Percentiles rank a stretch among this genome's conserved stretches.
Conservation (phyloP, 2,797 vertebrate species). For the Danio tinwini region DNA sequence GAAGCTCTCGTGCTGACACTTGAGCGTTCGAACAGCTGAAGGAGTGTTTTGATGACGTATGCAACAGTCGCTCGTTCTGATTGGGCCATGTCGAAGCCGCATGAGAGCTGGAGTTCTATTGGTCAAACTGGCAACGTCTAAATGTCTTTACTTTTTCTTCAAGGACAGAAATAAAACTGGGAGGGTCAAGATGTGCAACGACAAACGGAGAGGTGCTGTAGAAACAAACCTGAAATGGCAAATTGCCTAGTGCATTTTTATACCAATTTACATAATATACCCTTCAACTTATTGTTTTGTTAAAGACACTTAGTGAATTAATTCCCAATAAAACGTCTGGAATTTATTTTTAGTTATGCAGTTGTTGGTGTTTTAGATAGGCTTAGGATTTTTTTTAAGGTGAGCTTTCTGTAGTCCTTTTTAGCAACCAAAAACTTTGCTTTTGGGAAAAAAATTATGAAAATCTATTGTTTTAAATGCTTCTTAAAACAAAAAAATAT, state of each 20-base stretch:
- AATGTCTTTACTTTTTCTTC: neutral
- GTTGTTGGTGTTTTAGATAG: neutral
- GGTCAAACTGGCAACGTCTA: conserved; percentile 1
- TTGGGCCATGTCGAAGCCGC: neutral
- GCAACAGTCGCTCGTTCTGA: neutral
- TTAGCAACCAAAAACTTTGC: neutral
- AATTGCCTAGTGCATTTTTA: neutral
- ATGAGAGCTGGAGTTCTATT: conserved; percentile 40
- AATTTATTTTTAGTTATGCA: neutral
- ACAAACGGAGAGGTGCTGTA: conserved; percentile 33
- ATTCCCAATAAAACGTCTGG: neutral
- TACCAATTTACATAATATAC: no score
- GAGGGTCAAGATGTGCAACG: neutral
- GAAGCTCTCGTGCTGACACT: conserved; percentile 11
- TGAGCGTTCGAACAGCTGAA: conserved; percentile 58
- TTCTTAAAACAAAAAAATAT: no score
- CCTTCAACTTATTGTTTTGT: no score
- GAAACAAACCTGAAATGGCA: neutral
- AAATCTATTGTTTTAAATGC: neutral
- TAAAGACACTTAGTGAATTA: no score
- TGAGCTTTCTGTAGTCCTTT: neutral
- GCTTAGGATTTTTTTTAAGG: neutral
- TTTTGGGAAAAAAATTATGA: neutral
- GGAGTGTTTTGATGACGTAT: conserved; percentile 58
- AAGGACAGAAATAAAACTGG: conserved; percentile 54